These are phyloP conservation scores for Pasiphila rectangulata DNA, from an alignment of 2,888 invertebrate genomes.

Conservation along the genomic window DNA sequence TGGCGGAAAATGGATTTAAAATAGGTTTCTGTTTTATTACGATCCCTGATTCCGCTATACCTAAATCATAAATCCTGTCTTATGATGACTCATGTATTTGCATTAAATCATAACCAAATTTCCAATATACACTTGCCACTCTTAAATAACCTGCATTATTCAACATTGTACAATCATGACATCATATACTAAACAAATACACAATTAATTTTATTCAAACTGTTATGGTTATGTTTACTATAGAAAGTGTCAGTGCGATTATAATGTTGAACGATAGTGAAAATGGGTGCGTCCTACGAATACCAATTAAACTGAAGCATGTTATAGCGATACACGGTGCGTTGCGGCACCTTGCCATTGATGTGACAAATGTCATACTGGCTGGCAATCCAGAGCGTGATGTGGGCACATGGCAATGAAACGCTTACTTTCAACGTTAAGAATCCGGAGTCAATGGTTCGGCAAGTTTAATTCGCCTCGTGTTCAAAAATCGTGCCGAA, in stretches of 20 bases:
- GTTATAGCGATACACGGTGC: no score
- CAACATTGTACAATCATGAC: constrained; percentile 39
- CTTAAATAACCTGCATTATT: constrained; percentile 17
- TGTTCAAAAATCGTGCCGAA: no score
- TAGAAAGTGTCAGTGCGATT: constrained; percentile 62
- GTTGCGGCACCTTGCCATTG: neutral
- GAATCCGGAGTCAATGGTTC: no score
- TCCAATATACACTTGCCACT: constrained; percentile 3
- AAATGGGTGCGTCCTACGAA: constrained; percentile 55
- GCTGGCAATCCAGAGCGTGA: no score
- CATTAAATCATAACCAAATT: neutral
- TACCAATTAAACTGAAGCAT: constrained; percentile 53
- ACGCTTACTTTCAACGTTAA: neutral
- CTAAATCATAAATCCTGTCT: no score
- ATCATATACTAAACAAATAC: constrained; percentile 41
- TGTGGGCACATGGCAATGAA: neutral
- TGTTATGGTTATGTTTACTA: constrained; percentile 56
- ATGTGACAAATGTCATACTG: no score
- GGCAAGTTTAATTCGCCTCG: no score
- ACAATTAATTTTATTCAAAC: constrained; percentile 45
- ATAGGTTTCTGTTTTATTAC: no score
- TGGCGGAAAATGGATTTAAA: no score
- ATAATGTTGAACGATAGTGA: constrained; percentile 77
- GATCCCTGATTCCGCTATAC: no score
- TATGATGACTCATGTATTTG: neutral